Base-by-base conservation (phyloP, 2,113 vertebrate species). In the Oryzias curvinotus region DNA sequence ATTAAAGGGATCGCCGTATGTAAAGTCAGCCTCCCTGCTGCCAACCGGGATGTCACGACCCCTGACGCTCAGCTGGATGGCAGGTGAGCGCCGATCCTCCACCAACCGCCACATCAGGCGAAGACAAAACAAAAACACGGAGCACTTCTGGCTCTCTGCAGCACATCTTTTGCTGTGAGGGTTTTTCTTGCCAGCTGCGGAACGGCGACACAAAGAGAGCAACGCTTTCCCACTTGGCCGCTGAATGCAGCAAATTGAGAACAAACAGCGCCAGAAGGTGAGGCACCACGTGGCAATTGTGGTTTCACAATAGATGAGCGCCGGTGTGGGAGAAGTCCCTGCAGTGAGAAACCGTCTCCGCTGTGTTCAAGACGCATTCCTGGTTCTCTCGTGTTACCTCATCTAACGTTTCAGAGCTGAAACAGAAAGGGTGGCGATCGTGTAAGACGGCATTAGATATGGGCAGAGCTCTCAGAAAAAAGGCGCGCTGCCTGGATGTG, bases 41-140 rank as follows among this genome's bases (percentile, higher is more conserved):
- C 36, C 36, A 36, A 3, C 8, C 2, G 36, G 71, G 81, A 81
- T 84, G 85, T 72, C 77, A 65, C 61, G 71, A 76, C 64, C 61
- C 54, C 1, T 65, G 80, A 79, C 73, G 84, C 28, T 46, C 53
- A 63, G 78, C 80, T 65, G 73, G 68, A 78, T 82, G 66, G 74
- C 75, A 65, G 62, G 66, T 68, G 65, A 46, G 1, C 43, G 63
- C 71, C 78, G 82, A 74, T 79, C 63, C 65, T 60, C 48, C 59
- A 54, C 63, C 44, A 14, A 74, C 47, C 1, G 42, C 57, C 56
- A 61, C 46, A 67, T 61, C 36, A 73, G 60, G 57, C 59, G 7
- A 52, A 88, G 82, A 89, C 78, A 43, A 85, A 88, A 86, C 82
- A 84, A 77, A 67, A 77, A 88, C 77, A 86, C 67, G 72, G 63